Conservation (phyloP, 2,113 vertebrate genomes). For the Zingel zingel region DNA sequence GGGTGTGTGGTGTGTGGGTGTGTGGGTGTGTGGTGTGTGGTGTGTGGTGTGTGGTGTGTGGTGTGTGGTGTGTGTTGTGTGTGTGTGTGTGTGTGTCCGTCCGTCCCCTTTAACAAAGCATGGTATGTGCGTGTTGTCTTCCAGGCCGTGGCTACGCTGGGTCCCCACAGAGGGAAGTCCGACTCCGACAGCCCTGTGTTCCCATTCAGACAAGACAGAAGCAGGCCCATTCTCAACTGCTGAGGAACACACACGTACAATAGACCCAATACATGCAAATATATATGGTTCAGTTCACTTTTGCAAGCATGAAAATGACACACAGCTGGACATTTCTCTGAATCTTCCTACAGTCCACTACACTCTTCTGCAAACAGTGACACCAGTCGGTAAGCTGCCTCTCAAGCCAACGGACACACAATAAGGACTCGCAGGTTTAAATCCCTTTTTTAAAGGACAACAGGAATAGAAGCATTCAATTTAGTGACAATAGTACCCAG, state of each 20-base stretch:
- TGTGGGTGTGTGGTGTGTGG: neutral
- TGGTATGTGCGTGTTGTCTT: conserved; percentile 25
- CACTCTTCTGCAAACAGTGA: conserved; percentile 16
- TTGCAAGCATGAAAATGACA: neutral
- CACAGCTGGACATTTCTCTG: conserved; percentile 1
- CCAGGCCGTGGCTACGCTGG: conserved; percentile 94
- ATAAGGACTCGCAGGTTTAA: neutral
- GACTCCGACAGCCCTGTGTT: conserved; percentile 80
- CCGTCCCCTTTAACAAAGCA: conserved; percentile 15
- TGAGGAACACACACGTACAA: conserved; percentile 40
- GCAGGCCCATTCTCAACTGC: conserved; percentile 77
- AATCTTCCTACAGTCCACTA: conserved; percentile 18
- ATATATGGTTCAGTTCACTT: neutral
- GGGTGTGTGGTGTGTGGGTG: neutral
- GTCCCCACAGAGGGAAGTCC: conserved; percentile 91
- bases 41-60: conserved; percentile 73
- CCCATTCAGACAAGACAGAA: conserved; percentile 76
- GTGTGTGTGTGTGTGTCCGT: neutral
- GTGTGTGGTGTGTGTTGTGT: neutral
- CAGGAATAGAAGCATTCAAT: neutral
- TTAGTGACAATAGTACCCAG: neutral
- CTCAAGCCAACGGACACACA: conserved; percentile 1
- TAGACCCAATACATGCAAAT: neutral
- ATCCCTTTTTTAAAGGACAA: conserved; percentile 20
- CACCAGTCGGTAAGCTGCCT: conserved; percentile 49